Evolutionary conservation across 92 coral and sea anemone species (phyloP).

Genomic region (Epizoanthus rinbou): DNA sequence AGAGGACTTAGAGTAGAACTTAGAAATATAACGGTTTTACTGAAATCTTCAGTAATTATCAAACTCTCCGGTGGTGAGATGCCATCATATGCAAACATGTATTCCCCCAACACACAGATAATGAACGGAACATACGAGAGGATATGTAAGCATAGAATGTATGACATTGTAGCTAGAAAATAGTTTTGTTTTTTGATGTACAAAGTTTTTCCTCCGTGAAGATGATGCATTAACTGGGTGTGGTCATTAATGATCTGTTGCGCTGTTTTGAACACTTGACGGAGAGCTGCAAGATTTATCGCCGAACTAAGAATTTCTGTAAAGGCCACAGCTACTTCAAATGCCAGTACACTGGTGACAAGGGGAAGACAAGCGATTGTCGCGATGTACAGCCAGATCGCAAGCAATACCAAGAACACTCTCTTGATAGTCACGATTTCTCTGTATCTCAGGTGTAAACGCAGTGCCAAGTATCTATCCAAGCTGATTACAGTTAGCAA

Average conservation of each 20-base stretch:
- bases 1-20: not conserved
- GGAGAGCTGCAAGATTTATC: not conserved
- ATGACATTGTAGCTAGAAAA: not conserved
- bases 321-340: not conserved
- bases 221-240: not conserved
- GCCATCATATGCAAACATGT: no score
- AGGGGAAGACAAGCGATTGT: not conserved
- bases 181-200: not conserved
- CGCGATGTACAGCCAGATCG: no score
- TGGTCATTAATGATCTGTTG: not conserved
- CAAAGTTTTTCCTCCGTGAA: not conserved
- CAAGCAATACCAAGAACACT: not conserved
- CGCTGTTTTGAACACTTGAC: not conserved
- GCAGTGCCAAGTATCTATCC: not conserved
- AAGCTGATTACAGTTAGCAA: no score
- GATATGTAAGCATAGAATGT: no score
- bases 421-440: slow-evolving; percentile 5
- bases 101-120: not conserved
- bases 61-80: no score
- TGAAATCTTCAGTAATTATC: no score
- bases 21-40: not conserved
- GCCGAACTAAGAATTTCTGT: slow-evolving; percentile 1
- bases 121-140: not conserved
- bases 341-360: not conserved
- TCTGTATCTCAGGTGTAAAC: not conserved